A percentile compares a stretch with the other conserved stretches of the same genome.
phyloP scores from a whole-genome alignment of 2,113 vertebrate genomes.

The Erpornis zantholeuca region DNA sequence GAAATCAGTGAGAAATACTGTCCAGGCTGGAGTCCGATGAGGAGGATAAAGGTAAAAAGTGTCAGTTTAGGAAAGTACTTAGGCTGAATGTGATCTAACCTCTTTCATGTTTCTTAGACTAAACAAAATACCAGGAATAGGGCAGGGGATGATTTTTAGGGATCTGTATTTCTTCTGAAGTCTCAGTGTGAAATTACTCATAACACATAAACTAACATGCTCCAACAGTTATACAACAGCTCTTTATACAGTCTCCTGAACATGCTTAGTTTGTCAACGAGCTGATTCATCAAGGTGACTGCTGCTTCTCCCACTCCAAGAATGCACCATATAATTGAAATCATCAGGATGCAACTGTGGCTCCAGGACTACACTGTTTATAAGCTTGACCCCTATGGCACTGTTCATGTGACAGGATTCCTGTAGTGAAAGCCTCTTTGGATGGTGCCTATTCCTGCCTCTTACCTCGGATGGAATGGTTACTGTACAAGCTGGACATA shows the following conservation, averaged over 20 bases:
- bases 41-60: neutral
- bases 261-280: neutral
- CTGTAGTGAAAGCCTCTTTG: neutral
- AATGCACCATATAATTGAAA: neutral
- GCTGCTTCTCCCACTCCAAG: neutral
- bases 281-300: conserved; percentile 27
- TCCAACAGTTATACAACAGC: neutral
- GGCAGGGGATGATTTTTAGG: neutral
- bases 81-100: neutral
- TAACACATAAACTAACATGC: neutral
- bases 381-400: neutral
- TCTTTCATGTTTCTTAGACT: neutral
- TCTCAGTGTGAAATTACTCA: neutral
- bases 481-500: neutral
- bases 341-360: neutral
- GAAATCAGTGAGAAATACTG: neutral
- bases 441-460: neutral
- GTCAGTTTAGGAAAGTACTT: neutral
- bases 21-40: neutral
- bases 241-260: neutral
- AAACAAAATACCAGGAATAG: neutral
- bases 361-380: neutral
- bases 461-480: neutral
- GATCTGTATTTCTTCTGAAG: neutral
- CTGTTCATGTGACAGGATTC: neutral